Base-by-base conservation (phyloP, 1,140 invertebrate species). In the Drosophila nasuta region DNA sequence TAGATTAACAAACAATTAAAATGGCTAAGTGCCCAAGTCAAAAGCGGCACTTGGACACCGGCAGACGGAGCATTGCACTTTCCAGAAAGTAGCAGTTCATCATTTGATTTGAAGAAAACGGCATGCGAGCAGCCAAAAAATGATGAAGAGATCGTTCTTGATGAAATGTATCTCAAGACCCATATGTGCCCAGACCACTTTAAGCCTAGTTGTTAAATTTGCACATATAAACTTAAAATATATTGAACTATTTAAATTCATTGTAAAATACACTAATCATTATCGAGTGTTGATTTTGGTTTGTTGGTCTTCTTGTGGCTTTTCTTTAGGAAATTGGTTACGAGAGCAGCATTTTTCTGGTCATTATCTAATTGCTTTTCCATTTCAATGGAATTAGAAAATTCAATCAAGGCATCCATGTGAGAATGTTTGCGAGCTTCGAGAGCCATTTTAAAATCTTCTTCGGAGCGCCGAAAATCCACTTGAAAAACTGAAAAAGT, bases 1-100 rank as follows among this genome's bases (percentile, higher is more conserved):
- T 30, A 83, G 81, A 82, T 85, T 8, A 85, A 85, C n/a, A 77
- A 72, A 5, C 81, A 85, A 66, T 49, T 85, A 5, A 71, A 48
- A 38, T 82, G 77, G 80, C 17, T 85, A 0, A 68, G 69, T 15
- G 17, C 43, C 1, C 73, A 82, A 51, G 6, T 67, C 2, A 64
- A 49, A 38, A 38, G 17, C 0, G 69, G 69, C 0, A 7, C 17
- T 0, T 83, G 77, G 70, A 48, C 54, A 1, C 25, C 65, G 3
- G 49, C 59, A 1, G 77, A 85, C 6, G 77, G 81, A 1, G 10
- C n/a, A 6, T 13, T 41, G 6, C 6, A n/a, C 0, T 85, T 85
- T 51, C 1, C 66, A 0, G 52, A 45, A 1, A 68, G 52, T 11
- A 65, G 63, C 11, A 59, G 38, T 5, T 66, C 48, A 0, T 25